These are phyloP conservation scores for Sardinella longiceps DNA, from an alignment of 2,797 vertebrate species.

Conservation along the genomic window DNA sequence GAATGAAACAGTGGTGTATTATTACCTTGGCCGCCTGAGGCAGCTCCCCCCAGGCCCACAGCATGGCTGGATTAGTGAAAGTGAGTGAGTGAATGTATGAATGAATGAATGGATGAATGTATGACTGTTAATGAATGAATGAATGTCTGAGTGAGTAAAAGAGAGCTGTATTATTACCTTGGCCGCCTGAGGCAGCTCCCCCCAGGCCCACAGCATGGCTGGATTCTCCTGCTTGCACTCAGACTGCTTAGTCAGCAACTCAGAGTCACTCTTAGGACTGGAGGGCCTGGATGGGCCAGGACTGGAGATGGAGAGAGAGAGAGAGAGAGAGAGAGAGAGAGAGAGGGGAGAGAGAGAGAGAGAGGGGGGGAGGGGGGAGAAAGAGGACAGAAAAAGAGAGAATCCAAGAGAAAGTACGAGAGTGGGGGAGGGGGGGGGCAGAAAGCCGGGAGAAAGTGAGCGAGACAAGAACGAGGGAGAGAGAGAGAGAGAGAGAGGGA, in stretches of 20 bases:
- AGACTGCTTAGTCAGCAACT: conserved; percentile 80
- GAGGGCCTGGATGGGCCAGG: conserved; percentile 67
- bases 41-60: no score
- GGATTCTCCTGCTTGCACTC: conserved; percentile 78
- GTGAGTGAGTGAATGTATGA: no score
- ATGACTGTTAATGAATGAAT: not conserved
- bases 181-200: conserved; percentile 91
- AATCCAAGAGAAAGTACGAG: no score
- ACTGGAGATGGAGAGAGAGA: conserved; percentile 28
- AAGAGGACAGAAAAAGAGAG: no score
- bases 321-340: not conserved
- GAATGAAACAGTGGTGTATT: no score
- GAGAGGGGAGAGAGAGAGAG: not conserved
- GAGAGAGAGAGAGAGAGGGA: conserved; percentile 14
- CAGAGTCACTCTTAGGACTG: conserved; percentile 92
- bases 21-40: no score
- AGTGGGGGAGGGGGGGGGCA: no score
- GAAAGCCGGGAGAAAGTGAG: not conserved
- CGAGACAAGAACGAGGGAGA: conserved; percentile 18
- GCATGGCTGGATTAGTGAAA: no score
- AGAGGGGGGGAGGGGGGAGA: not conserved
- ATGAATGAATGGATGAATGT: no score
- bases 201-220: conserved; percentile 95
- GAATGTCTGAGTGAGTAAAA: no score
- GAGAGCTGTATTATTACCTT: conserved; percentile 70